Conservation (phyloP, 1,140 invertebrate genomes). For the Drosophila takahashii region DNA sequence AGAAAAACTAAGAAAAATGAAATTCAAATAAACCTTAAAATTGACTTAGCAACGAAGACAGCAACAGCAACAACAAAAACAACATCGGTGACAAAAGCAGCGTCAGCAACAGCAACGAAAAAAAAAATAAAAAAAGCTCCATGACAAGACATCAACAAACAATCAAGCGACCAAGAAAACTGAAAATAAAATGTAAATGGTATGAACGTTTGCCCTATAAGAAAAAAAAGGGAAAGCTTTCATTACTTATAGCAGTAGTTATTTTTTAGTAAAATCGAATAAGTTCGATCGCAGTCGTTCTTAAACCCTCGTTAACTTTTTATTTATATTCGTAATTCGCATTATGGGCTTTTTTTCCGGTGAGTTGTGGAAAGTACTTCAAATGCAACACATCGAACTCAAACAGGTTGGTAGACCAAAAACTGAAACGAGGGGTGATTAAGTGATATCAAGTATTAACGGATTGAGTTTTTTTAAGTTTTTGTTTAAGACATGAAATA, state of each 20-base stretch:
- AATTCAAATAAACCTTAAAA: conserved; percentile 81
- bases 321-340: conserved; percentile 10
- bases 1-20: conserved; percentile 62
- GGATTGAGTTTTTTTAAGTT: no score
- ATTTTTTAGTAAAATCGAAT: conserved; percentile 8
- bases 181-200: conserved; percentile 37
- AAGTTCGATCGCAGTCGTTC: conserved; percentile 11
- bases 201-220: conserved; percentile 24
- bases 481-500: no score
- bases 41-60: conserved; percentile 66
- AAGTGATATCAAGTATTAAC: conserved; percentile 1
- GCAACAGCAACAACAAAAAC: conserved; percentile 35
- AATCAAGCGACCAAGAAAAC: conserved; percentile 43
- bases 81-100: conserved; percentile 29
- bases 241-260: conserved; percentile 1
- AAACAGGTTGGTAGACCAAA: conserved; percentile 52
- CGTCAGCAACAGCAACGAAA: conserved; percentile 28
- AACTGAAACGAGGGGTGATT: conserved; percentile 21
- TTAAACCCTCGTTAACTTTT: conserved; percentile 3
- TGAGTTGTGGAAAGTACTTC: conserved; percentile 5
- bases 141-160: conserved; percentile 65
- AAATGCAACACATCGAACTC: conserved; percentile 58
- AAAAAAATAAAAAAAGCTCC: conserved; percentile 47
- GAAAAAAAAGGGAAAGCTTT: conserved; percentile 23
- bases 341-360: conserved; percentile 6